Evolutionary conservation across 2,888 invertebrate species (phyloP), one percentile per base, ranked within the genome.

Genomic region (Noctua fimbriata): DNA sequence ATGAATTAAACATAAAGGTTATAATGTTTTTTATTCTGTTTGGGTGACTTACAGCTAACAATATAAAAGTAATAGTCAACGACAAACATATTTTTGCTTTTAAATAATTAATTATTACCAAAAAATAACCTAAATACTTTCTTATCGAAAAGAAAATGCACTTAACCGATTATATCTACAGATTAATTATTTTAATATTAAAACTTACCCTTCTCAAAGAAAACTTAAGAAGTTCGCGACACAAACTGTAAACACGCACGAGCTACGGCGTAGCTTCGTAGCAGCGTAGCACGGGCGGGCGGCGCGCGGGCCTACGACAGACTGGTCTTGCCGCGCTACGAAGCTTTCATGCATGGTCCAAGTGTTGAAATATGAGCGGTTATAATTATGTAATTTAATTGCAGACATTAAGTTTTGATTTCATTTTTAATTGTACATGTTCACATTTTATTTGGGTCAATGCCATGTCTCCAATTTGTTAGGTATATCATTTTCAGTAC

Each of bases 221-320:
- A 80, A 83, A 87, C 72, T 77, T 69, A 16, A 58, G 60, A 79
- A 87, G 63, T 80, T 73, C 47, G 79, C 69, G 72, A 67, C 76
- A 73, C 71, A 60, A 80, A 75, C 76, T 69, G 52, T 72, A 60
- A 83, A 52, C 73, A 74, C 79, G 71, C 58, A 74, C 41, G 14
- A 69, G 76, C 90, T 89, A 89, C 89, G 89, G 70, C 89, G 89
- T 89, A 89, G 89, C 71, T 47, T 60, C 83, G 86, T 89, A 82
- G 88, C 78, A 36, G 36, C 81, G 89, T 89, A 90, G 90, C 85
- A 78, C 90, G 88, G 83, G 89, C 85, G 85, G 74, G 76, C 85
- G 83, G 79, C 82, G 65, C 86, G 85, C 81, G 75, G 76, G 80
- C 74, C 88, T 87, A 80, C 87, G 83, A 41, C 70, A 52, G 73